phyloP scores from a whole-genome alignment of 2,797 vertebrate species.

The Brachyalestes nurse region DNA sequence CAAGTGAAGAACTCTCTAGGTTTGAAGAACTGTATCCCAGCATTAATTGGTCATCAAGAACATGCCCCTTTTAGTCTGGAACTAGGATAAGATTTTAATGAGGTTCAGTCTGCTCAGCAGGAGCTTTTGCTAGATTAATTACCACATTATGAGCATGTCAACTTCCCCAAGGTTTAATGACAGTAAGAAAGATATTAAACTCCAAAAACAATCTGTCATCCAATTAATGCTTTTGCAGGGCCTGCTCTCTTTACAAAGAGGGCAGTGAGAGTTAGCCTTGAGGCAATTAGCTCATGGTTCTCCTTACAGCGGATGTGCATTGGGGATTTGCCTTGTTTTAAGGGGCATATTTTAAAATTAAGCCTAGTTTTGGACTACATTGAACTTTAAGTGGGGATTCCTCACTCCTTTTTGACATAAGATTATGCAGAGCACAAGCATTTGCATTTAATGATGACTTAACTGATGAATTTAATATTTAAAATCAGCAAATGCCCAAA shows the following conservation, averaged over 20 bases:
- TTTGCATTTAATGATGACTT: not conserved
- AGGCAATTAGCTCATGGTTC: conserved; percentile 1
- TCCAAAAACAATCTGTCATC: conserved; percentile 21
- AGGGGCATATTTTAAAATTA: not conserved
- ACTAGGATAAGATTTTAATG: conserved; percentile 17
- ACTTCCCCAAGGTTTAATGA: conserved; percentile 14
- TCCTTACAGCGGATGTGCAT: not conserved
- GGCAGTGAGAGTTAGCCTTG: not conserved
- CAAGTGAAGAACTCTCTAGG: not conserved
- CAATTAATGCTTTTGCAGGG: conserved; percentile 13
- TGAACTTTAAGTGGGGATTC: not conserved
- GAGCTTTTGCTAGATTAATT: conserved; percentile 17
- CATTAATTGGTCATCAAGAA: conserved; percentile 2
- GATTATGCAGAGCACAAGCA: not conserved
- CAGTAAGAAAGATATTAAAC: conserved; percentile 1
- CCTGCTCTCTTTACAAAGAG: not conserved
- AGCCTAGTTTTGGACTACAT: not conserved
- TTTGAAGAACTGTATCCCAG: not conserved
- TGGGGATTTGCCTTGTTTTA: not conserved
- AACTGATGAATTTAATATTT: not conserved
- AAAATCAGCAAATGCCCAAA: not conserved
- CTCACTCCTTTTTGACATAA: not conserved
- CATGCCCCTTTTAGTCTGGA: not conserved
- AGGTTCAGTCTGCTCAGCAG: conserved; percentile 14
- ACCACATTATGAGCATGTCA: conserved; percentile 13